phyloP scores from a whole-genome alignment of 1,140 invertebrate genomes.

The Sycophaga agraensis region DNA sequence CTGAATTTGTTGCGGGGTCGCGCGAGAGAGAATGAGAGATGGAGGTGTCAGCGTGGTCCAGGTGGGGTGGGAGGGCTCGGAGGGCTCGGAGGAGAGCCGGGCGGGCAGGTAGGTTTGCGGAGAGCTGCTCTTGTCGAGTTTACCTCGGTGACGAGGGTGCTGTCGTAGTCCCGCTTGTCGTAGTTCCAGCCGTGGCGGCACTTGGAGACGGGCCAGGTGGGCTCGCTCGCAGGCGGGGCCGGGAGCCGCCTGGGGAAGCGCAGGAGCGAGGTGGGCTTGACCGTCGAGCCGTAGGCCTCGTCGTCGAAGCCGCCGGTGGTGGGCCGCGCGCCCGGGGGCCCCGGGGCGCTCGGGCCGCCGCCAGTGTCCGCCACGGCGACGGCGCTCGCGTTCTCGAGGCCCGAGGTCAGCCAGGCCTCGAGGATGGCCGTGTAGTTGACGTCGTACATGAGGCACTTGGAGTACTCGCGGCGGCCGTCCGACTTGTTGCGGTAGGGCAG shows the following conservation, averaged over 20 bases:
- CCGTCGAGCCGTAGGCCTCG: slow-evolving; percentile 10
- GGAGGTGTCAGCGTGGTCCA: too few relatives aligned
- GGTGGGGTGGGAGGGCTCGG: too few relatives aligned
- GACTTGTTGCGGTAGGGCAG: slow-evolving; percentile 54
- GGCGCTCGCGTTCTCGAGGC: slow-evolving; percentile 15
- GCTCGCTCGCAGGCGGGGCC: slow-evolving; percentile 45
- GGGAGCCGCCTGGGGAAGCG: slow-evolving; percentile 34
- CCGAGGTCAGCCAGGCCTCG: slow-evolving; percentile 43
- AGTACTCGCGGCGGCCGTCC: slow-evolving; percentile 53
- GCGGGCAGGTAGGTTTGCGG: not conserved
- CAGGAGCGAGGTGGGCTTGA: slow-evolving; percentile 30
- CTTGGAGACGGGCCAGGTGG: slow-evolving; percentile 47
- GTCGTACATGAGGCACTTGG: slow-evolving; percentile 58
- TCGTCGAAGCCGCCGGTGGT: not conserved
- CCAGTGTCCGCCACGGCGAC: not conserved
- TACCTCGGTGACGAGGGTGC: slow-evolving; percentile 64
- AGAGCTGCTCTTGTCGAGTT: slow-evolving; percentile 36
- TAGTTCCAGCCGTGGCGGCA: slow-evolving; percentile 61
- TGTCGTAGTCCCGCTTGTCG: slow-evolving; percentile 58
- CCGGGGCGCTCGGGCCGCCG: not conserved
- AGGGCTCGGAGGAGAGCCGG: not conserved
- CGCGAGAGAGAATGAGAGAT: too few relatives aligned
- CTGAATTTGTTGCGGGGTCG: too few relatives aligned
- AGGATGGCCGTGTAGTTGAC: slow-evolving; percentile 56
- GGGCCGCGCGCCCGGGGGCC: not conserved